Conservation (phyloP, 1,140 invertebrate species). For the Ceratosolen solmsi region DNA sequence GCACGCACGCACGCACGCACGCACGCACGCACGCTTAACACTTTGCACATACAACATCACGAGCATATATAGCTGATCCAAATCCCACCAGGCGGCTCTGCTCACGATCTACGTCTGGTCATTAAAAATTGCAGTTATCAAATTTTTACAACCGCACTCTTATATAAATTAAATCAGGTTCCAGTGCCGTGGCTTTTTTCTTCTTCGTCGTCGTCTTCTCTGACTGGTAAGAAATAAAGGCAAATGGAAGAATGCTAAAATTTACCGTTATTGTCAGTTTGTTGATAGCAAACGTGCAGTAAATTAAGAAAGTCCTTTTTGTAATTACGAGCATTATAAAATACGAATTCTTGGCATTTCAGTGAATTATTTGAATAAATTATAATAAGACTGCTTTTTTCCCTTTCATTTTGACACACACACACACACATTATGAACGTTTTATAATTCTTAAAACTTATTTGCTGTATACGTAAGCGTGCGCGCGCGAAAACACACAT, state of each 20-base stretch:
- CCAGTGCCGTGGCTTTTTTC: constrained; percentile 30
- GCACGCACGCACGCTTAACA: background rate
- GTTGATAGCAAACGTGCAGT: constrained; percentile 16
- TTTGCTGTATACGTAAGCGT: too few species aligned
- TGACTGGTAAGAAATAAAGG: constrained; percentile 20
- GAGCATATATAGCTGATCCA: constrained; percentile 59
- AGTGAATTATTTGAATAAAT: background rate
- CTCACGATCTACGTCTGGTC: constrained; percentile 40
- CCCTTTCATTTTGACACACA: too few species aligned
- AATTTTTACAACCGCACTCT: constrained; percentile 50
- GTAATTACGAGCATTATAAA: constrained; percentile 2
- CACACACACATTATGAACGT: too few species aligned
- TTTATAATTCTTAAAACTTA: too few species aligned
- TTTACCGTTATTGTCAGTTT: constrained; percentile 43
- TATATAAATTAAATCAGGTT: constrained; percentile 53
- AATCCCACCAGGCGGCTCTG: constrained; percentile 55
- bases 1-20: background rate
- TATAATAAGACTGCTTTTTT: background rate
- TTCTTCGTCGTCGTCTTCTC: background rate
- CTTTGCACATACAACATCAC: background rate
- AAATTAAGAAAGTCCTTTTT: constrained; percentile 32
- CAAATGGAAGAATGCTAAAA: constrained; percentile 16
- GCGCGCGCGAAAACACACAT: too few species aligned
- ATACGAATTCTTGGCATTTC: background rate
- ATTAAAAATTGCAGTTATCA: constrained; percentile 52